A percentile compares a stretch with the other conserved stretches of the same genome.
Evolutionary conservation across 2,888 invertebrate species (phyloP).

Genomic region (Peribatodes rhomboidaria): DNA sequence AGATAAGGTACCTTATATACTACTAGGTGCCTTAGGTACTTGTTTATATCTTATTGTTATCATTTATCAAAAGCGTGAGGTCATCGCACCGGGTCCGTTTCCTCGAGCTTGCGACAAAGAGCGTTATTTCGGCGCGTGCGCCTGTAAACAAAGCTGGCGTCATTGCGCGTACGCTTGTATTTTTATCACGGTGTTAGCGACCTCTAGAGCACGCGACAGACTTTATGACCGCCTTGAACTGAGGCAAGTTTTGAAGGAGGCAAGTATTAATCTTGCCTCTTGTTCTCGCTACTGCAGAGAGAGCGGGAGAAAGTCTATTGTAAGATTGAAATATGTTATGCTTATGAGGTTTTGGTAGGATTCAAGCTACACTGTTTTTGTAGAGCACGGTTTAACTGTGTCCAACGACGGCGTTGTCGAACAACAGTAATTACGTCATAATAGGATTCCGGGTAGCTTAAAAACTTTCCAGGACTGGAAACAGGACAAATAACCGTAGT

Average conservation of each 20-base stretch:
- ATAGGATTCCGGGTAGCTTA: not conserved
- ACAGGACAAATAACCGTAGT: not conserved
- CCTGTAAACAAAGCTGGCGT: slow-evolving; percentile 49
- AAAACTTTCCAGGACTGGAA: not conserved
- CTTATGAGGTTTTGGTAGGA: no score
- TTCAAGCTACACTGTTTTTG: no score
- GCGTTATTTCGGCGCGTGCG: slow-evolving; percentile 50
- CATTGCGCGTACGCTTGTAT: slow-evolving; percentile 47
- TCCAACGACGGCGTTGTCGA: no score
- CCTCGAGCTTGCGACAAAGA: slow-evolving; percentile 46
- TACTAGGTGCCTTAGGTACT: no score
- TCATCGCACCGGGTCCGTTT: slow-evolving; percentile 27
- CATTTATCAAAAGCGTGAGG: slow-evolving; percentile 25
- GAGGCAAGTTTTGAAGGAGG: not conserved
- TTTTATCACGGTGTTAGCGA: slow-evolving; percentile 51
- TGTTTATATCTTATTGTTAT: slow-evolving; percentile 2
- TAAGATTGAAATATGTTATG: no score
- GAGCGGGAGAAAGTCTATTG: no score
- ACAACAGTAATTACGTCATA: not conserved
- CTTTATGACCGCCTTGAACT: not conserved
- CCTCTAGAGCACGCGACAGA: slow-evolving; percentile 26
- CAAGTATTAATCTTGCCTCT: not conserved
- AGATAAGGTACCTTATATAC: slow-evolving; percentile 27
- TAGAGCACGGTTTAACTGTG: no score
- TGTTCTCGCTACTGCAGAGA: no score